These are phyloP conservation scores for Myotis pilosus DNA, from an alignment of 2,797 vertebrate species.

Conservation along the genomic window DNA sequence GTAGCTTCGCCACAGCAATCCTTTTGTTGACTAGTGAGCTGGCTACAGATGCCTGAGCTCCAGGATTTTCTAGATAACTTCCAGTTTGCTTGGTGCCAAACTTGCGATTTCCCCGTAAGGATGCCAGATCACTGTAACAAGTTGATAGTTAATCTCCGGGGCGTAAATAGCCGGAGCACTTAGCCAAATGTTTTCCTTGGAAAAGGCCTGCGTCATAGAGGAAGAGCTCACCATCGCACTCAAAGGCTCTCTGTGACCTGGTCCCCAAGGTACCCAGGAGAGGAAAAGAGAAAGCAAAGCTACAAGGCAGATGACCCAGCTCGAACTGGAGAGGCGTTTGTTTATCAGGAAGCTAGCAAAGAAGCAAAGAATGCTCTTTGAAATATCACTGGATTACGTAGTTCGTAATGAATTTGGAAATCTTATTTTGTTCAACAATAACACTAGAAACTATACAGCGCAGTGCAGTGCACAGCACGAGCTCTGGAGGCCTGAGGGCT, in stretches of 20 bases:
- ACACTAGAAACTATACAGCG: not conserved
- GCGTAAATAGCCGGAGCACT: not conserved
- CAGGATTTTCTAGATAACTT: constrained; percentile 36
- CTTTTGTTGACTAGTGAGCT: not conserved
- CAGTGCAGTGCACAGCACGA: not conserved
- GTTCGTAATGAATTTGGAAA: not conserved
- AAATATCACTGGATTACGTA: constrained; percentile 24
- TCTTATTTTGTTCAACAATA: constrained; percentile 42
- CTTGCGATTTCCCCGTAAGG: constrained; percentile 34
- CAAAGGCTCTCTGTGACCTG: constrained; percentile 6
- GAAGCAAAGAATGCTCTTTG: constrained; percentile 38
- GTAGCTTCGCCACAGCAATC: not conserved
- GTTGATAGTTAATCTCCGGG: constrained; percentile 43
- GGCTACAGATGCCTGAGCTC: not conserved
- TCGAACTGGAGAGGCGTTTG: constrained; percentile 8
- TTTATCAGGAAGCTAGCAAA: constrained; percentile 43
- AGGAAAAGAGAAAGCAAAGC: not conserved
- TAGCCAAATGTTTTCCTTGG: constrained; percentile 4
- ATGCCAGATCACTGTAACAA: constrained; percentile 43
- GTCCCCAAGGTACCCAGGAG: not conserved
- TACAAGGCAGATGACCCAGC: not conserved
- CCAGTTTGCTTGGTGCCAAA: constrained; percentile 21
- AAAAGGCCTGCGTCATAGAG: not conserved
- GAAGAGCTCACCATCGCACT: not conserved
- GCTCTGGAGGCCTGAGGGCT: not conserved